Conservation (phyloP, 2,113 vertebrate genomes). For the Rhinopomastus cyanomelas region DNA sequence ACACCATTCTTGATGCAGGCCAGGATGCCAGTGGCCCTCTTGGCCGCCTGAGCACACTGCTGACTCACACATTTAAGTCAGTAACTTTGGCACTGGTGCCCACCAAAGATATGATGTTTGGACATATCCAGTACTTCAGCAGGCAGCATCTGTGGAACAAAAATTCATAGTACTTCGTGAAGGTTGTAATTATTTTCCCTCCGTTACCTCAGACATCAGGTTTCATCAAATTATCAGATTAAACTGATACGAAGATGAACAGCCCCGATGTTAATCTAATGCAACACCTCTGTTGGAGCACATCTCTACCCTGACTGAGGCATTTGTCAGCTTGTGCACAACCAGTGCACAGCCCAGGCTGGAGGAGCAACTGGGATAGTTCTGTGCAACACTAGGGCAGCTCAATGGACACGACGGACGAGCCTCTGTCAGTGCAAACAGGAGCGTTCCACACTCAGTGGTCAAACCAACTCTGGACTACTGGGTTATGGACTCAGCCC, state of each 20-base stretch:
- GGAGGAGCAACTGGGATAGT: not conserved
- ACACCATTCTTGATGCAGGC: too few relatives aligned
- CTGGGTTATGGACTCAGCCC: not conserved
- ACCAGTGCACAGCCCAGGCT: not conserved
- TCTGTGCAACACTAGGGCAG: not conserved
- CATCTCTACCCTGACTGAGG: not conserved
- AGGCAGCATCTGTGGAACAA: not conserved
- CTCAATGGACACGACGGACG: rapidly evolving
- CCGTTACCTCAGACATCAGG: not conserved
- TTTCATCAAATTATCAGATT: not conserved
- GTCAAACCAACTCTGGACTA: not conserved
- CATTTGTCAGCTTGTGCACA: not conserved
- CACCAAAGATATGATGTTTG: not conserved
- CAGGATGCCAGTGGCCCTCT: too few relatives aligned
- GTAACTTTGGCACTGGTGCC: not conserved
- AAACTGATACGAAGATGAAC: not conserved
- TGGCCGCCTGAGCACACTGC: too few relatives aligned
- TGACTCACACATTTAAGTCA: not conserved
- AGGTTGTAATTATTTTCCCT: not conserved
- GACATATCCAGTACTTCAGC: not conserved
- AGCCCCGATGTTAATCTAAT: not conserved
- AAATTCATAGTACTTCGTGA: not conserved
- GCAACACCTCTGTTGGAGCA: not conserved
- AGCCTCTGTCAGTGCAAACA: not conserved
- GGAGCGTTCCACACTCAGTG: not conserved